phyloP scores from a whole-genome alignment of 2,888 invertebrate genomes.

The Troilus luridus region DNA sequence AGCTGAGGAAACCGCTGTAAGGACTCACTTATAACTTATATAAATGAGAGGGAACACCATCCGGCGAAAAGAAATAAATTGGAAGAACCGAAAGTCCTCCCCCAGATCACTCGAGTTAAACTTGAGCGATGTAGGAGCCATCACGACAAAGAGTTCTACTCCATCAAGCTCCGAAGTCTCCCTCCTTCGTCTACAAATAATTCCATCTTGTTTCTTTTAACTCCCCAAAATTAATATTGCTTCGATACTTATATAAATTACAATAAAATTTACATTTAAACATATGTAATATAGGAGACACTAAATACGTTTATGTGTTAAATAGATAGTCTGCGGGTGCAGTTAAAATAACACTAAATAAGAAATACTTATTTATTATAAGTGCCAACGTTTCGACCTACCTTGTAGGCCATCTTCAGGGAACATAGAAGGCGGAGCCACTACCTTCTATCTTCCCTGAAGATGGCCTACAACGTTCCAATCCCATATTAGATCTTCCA shows the following conservation, averaged over 20 bases:
- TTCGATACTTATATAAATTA: not conserved
- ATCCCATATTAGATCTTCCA: too few relatives aligned
- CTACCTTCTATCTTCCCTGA: too few relatives aligned
- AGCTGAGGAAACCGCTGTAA: not conserved
- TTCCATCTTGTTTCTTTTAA: not conserved
- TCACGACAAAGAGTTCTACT: not conserved
- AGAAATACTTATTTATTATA: too few relatives aligned
- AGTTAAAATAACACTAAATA: too few relatives aligned
- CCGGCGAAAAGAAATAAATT: not conserved
- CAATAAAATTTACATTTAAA: not conserved
- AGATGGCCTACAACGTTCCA: too few relatives aligned
- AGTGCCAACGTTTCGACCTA: too few relatives aligned
- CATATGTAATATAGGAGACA: not conserved
- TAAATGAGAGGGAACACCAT: not conserved
- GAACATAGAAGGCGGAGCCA: too few relatives aligned
- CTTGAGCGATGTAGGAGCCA: conserved; percentile 11
- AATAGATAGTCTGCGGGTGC: too few relatives aligned
- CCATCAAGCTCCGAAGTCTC: not conserved
- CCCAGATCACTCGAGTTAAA: not conserved
- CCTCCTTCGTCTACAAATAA: not conserved
- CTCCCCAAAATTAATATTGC: not conserved
- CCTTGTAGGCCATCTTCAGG: too few relatives aligned
- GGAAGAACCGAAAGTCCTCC: not conserved
- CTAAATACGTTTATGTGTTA: too few relatives aligned
- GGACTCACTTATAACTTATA: not conserved